Evolutionary conservation across 2,113 vertebrate species (phyloP), one percentile per base, ranked within the genome.

Genomic region (Cheilinus undulatus): DNA sequence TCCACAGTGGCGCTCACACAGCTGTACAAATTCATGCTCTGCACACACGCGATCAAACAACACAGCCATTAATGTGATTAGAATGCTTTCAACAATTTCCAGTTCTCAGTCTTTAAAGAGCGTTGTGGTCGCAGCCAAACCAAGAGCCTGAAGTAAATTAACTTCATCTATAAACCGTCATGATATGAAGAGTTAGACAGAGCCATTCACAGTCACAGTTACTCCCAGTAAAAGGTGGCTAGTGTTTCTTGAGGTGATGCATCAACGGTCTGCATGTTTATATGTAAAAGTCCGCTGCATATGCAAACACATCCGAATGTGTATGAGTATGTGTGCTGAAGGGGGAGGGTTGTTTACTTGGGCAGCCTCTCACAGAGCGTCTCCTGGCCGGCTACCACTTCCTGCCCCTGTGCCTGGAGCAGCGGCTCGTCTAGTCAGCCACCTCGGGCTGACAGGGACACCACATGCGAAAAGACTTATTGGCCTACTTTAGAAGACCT

Each of bases 381-480:
- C 86, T 89, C 77, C 81, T 85, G 84, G 83, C 87, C 74, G 17
- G 78, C 78, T 80, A 77, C 79, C 78, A 86, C 86, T 93, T 93
- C 90, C 90, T 92, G 88, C 79, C 71, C 76, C 75, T 79, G 84
- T 38, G 80, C 78, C 73, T 83, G 84, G 65, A 87, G 86, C 77
- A 76, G 79, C 76, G 71, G 86, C 82, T 76, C 76, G 88, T 92
- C 88, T 91, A 87, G 89, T 90, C 87, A 86, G 84, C 86, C 88
- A 88, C 85, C 86, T 83, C 56, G 48, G 85, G 69, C 86, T 83
- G 80, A 91, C 90, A 84, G 67, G 27, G 61, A 80, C 77, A 82
- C 77, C 82, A 76, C 85, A 91, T 92, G 92, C 80, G 90, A 86
- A 79, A 92, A 89, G 89, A 91, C 87, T 92, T 91, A 91, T 85